Evolutionary conservation across 2,888 invertebrate genomes (phyloP), one percentile per base, ranked within the genome.

Genomic region (Tipula confusa): DNA sequence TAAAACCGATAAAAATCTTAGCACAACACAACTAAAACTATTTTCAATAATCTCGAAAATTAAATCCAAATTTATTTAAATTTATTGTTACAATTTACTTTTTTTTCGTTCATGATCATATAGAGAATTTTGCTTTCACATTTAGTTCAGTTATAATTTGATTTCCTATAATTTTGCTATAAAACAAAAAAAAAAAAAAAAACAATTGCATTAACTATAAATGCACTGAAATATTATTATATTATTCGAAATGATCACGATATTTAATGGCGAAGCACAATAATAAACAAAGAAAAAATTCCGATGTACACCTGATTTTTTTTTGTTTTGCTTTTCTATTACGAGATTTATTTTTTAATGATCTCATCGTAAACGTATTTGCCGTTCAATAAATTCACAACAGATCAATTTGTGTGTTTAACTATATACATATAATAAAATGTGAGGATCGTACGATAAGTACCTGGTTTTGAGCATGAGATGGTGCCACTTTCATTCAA

Each of bases 21-120:
- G 9, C 24, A 64, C 64, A 64, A 64, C 18, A 64, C 1, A 24
- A 24, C 18, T 2, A 18, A 43, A n/a, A 43, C 15, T 15, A 24
- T 64, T 64, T 64, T 64, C 9, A 24, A 64, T 64, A 64, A 64
- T 64, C 64, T 64, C 24, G 3, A 64, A 64, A 24, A 64, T 64
- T 64, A 64, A 64, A 64, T 64, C 64, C 64, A 24, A 64, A 64
- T 64, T 24, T 64, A 64, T 64, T 64, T 64, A 64, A 64, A 64
- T 64, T 64, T 64, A 64, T 24, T 64, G 64, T 64, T 64, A 64
- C 24, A 64, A 24, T 64, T 64, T n/a, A n/a, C 33, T 64, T 64
- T 64, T 11, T 24, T 24, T 24, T 24, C 5, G 24, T 64, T 11
- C 64, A 64, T n/a, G 64, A 64, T 24, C 64, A 64, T 38, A 24